These are phyloP conservation scores for Procambarus clarkii DNA, from an alignment of 1,140 invertebrate genomes.

Conservation along the genomic window DNA sequence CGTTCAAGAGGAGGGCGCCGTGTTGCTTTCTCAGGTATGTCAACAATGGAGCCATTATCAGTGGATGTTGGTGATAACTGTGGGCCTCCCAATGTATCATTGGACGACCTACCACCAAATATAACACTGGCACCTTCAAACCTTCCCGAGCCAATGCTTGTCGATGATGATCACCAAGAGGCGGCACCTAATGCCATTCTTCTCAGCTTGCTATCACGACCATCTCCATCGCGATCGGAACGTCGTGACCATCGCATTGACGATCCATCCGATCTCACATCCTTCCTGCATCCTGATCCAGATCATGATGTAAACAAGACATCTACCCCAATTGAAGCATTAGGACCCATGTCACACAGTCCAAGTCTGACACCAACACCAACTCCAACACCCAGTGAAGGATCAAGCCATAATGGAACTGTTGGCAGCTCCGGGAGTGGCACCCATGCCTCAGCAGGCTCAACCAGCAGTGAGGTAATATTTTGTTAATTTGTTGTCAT, in stretches of 20 bases:
- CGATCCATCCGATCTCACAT: slow-evolving; percentile 37
- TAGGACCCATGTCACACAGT: slow-evolving; percentile 44
- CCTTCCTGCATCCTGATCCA: slow-evolving; percentile 32
- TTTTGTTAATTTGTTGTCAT: not conserved
- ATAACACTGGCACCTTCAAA: slow-evolving; percentile 51
- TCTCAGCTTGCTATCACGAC: slow-evolving; percentile 55
- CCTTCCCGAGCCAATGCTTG: slow-evolving; percentile 46
- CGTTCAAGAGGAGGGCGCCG: slow-evolving; percentile 44
- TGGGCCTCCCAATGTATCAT: slow-evolving; percentile 42
- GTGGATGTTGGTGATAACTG: slow-evolving; percentile 59
- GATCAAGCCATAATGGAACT: slow-evolving; percentile 53
- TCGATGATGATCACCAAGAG: slow-evolving; percentile 40
- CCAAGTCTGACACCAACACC: slow-evolving; percentile 48
- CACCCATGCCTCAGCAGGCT: slow-evolving; percentile 25
- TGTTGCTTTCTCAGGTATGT: slow-evolving; percentile 59
- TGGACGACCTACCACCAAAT: slow-evolving; percentile 57
- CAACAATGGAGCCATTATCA: slow-evolving; percentile 56
- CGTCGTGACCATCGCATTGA: slow-evolving; percentile 10
- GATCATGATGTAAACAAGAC: slow-evolving; percentile 56
- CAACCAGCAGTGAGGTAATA: slow-evolving; percentile 51
- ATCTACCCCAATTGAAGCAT: slow-evolving; percentile 51
- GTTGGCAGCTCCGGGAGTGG: slow-evolving; percentile 59
- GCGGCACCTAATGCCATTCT: slow-evolving; percentile 53
- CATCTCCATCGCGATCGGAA: slow-evolving; percentile 7
- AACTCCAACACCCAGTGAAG: slow-evolving; percentile 61